A percentile compares a stretch with the other conserved stretches of the same genome.
These are phyloP conservation scores for Chiridota heheva DNA, from an alignment of 35 echinoderm and acorn worm genomes.

Conservation along the genomic window DNA sequence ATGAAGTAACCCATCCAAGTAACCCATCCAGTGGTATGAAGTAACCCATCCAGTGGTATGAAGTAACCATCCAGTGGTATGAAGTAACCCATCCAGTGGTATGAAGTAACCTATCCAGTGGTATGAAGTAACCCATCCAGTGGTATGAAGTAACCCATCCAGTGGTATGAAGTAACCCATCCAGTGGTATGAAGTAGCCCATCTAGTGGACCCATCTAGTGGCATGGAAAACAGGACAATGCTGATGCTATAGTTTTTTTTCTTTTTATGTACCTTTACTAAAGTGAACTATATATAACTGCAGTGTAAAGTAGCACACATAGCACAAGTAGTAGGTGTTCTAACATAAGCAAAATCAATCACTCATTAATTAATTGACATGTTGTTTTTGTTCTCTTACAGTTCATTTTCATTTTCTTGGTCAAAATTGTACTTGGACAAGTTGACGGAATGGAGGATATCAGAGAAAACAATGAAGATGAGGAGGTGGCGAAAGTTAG, in stretches of 20 bases:
- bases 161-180: too few species aligned
- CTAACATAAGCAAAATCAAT: background rate
- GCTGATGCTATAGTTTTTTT: background rate
- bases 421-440: constrained; percentile 69
- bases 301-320: background rate
- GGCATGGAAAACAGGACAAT: too few species aligned
- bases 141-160: too few species aligned
- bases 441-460: constrained; percentile 81
- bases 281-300: background rate
- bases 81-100: too few species aligned
- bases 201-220: too few species aligned
- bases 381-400: background rate
- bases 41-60: too few species aligned
- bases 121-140: too few species aligned
- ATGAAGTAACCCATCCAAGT: too few species aligned
- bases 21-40: too few species aligned
- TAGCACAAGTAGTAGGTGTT: background rate
- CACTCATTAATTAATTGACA: background rate
- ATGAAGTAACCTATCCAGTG: too few species aligned
- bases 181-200: too few species aligned
- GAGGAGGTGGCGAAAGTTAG: constrained; percentile 24
- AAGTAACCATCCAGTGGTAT: too few species aligned
- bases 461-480: constrained; percentile 71
- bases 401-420: constrained; percentile 84
- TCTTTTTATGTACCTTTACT: background rate